These are phyloP conservation scores for Antigone vipio DNA, from an alignment of 2,113 vertebrate species.

Conservation along the genomic window DNA sequence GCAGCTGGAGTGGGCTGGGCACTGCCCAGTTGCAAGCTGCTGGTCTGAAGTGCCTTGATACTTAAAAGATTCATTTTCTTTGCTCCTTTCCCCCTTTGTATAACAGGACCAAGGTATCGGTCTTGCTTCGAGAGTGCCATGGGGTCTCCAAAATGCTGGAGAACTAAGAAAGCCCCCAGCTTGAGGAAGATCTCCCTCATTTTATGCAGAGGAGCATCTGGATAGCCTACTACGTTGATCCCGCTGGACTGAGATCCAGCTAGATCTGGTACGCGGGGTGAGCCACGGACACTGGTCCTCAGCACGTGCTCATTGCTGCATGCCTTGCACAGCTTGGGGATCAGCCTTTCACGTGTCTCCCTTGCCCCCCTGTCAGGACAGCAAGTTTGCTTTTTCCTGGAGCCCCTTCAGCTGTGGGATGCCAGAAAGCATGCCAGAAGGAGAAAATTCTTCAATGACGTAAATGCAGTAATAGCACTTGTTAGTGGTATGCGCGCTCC, in stretches of 20 bases:
- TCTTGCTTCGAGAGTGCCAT: not conserved
- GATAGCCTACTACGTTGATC: too few species aligned
- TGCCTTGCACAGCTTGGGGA: not conserved
- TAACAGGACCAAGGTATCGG: not conserved
- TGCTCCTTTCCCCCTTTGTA: not conserved
- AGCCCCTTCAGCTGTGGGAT: slow-evolving; percentile 40
- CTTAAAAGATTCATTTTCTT: not conserved
- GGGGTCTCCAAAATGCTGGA: not conserved
- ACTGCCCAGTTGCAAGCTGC: not conserved
- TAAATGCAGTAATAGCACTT: slow-evolving; percentile 48
- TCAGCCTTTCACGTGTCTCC: not conserved
- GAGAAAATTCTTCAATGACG: slow-evolving; percentile 63
- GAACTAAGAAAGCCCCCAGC: not conserved
- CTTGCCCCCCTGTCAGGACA: not conserved
- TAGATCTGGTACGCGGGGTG: not conserved
- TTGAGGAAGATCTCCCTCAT: not conserved
- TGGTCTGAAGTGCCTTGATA: not conserved
- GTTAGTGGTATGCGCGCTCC: slow-evolving; percentile 28
- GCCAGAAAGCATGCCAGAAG: slow-evolving; percentile 48
- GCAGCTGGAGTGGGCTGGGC: not conserved
- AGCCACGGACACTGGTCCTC: not conserved
- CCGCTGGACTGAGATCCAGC: not conserved
- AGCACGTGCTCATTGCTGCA: rapidly evolving
- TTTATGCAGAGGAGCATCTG: not conserved
- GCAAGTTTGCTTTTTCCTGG: slow-evolving; percentile 40